These are phyloP conservation scores for Hylaea fasciaria DNA, from an alignment of 2,888 invertebrate genomes.

Conservation along the genomic window DNA sequence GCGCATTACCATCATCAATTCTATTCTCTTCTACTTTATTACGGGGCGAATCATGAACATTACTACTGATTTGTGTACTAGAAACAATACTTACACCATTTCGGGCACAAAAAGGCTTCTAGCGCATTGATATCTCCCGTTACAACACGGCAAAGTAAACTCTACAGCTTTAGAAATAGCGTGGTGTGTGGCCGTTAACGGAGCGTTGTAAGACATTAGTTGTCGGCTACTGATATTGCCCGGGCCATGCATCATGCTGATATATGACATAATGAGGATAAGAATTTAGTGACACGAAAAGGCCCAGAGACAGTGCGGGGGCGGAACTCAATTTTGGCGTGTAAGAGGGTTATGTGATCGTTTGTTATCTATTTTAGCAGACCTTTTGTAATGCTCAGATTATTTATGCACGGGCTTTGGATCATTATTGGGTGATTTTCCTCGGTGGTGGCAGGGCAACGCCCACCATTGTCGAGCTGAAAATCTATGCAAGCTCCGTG, in stretches of 20 bases:
- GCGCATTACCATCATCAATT: slow-evolving; percentile 26
- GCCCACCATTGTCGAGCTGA: too few species aligned
- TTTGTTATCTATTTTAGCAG: slow-evolving; percentile 4
- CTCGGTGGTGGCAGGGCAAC: too few species aligned
- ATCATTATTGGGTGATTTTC: not conserved
- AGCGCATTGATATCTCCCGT: slow-evolving; percentile 19
- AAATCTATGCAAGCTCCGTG: too few species aligned
- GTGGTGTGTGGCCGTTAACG: not conserved
- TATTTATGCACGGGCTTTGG: not conserved
- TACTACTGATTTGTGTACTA: slow-evolving; percentile 52
- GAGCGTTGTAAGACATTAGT: slow-evolving; percentile 50
- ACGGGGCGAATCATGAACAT: slow-evolving; percentile 40
- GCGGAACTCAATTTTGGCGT: slow-evolving; percentile 36
- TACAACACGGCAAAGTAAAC: slow-evolving; percentile 24
- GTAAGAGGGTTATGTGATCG: slow-evolving; percentile 24
- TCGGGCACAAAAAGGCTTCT: slow-evolving; percentile 47
- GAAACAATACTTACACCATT: slow-evolving; percentile 46
- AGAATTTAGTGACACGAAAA: slow-evolving; percentile 51
- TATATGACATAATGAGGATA: slow-evolving; percentile 61
- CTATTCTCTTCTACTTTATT: slow-evolving; percentile 31
- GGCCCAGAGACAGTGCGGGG: slow-evolving; percentile 42
- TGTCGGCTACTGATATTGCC: slow-evolving; percentile 52
- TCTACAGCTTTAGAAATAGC: slow-evolving; percentile 14
- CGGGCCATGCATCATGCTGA: slow-evolving; percentile 56
- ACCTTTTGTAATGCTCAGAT: slow-evolving; percentile 12